Percentiles rank a stretch among this genome's conserved stretches.
phyloP scores from a whole-genome alignment of 2,797 vertebrate genomes.

The Percopsis omiscomaycus region DNA sequence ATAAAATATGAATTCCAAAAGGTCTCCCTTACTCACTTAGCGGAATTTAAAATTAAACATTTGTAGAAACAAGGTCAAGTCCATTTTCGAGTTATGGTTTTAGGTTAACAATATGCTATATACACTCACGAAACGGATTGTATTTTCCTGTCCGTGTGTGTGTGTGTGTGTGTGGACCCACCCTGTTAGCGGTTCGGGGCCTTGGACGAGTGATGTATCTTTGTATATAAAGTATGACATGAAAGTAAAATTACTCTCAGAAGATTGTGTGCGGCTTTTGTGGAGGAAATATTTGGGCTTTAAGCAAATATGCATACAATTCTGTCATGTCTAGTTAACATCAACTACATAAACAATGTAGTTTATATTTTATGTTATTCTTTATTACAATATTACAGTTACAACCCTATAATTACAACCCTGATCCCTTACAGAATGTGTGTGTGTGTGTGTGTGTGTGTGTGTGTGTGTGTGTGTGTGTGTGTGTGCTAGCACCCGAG shows the following conservation, averaged over 20 bases:
- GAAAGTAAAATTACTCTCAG: slow-evolving; percentile 23
- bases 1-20: slow-evolving; percentile 6
- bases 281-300: slow-evolving; percentile 24
- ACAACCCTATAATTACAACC: background rate
- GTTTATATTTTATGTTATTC: slow-evolving; percentile 21
- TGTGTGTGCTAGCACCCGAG: no score
- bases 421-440: background rate
- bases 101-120: slow-evolving; percentile 6
- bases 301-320: slow-evolving; percentile 22
- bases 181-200: slow-evolving; percentile 21
- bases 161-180: slow-evolving; percentile 9
- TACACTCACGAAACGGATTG: slow-evolving; percentile 1
- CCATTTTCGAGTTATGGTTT: background rate
- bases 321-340: slow-evolving; percentile 17
- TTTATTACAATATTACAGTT: slow-evolving; percentile 18
- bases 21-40: background rate
- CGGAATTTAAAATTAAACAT: background rate
- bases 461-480: no score
- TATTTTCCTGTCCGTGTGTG: slow-evolving; percentile 11
- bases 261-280: slow-evolving; percentile 13
- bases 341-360: slow-evolving; percentile 19
- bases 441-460: no score
- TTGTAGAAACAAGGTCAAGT: background rate
- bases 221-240: slow-evolving; percentile 15
- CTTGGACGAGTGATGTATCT: slow-evolving; percentile 6